Evolutionary conservation across 2,113 vertebrate species (phyloP), one percentile per base, ranked within the genome.

Genomic region (Pogona vitticeps): DNA sequence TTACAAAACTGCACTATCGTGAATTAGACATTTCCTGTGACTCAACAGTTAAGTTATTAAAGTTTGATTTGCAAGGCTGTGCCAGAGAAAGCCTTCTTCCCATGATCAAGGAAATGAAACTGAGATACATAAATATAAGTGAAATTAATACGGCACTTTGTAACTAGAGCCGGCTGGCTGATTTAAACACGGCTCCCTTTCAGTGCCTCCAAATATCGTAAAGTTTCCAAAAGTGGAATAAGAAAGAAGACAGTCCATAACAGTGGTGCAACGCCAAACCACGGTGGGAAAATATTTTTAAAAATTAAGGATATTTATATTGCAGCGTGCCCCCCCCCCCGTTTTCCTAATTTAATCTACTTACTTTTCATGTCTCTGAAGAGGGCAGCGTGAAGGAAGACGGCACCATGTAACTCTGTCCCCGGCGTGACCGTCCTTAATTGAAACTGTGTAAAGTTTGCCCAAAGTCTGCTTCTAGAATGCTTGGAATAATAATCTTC

Each of bases 371-470:
- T 52, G 6, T 87, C 86, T 36, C 36, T 3, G 0, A 63, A 80
- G 20, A 20, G 7, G 42, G 77, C 13, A 42, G 58, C 3, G 73
- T 76, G 0, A 17, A 72, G 73, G 84, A 78, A 68, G 23, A 67
- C 23, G 23, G n/a, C 73, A 2, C 0, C 28, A 67, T 67, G 52
- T 58, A 2, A 73, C 83, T 61, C 20, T 18, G 3, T 68, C 68
- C 46, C 79, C 75, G 40, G 68, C 0, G 70, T 88, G 88, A 79
- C 9, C 0, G 13, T 0, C 42, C 52, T 86, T 72, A 58, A 84
- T 73, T 17, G 31, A 71, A 88, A 73, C 82, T 42, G 18, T 40
- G 46, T 84, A 67, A 84, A 85, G 58, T 89, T 78, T 71, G 3
- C 36, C 72, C 70, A 13, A 2, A 6, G n/a, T 67, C 83, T 70